Conservation (phyloP, 2,797 vertebrate species). For the Rachycentron canadum region DNA sequence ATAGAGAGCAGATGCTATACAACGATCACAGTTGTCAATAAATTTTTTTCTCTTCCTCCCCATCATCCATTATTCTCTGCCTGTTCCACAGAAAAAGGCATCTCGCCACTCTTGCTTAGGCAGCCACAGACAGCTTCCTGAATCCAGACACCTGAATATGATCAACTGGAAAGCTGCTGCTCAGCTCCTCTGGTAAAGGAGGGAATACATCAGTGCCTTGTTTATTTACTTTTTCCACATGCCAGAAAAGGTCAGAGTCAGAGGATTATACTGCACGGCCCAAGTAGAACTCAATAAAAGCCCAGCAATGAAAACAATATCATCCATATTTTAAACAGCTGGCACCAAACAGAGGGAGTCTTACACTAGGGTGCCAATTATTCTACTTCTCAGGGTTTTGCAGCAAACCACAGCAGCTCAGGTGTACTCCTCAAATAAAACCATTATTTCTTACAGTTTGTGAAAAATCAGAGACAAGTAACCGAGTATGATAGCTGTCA, state of each 20-base stretch:
- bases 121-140: constrained; percentile 64
- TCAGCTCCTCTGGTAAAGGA: constrained; percentile 70
- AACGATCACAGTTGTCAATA: constrained; percentile 74
- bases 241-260: constrained; percentile 86
- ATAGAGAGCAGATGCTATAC: constrained; percentile 58
- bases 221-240: constrained; percentile 85
- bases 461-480: constrained; percentile 46
- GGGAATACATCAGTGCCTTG: constrained; percentile 82
- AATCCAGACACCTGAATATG: constrained; percentile 76
- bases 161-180: constrained; percentile 73
- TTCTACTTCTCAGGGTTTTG: constrained; percentile 81
- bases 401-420: constrained; percentile 72
- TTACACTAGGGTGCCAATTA: constrained; percentile 87
- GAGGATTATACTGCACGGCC: constrained; percentile 79
- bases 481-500: constrained; percentile 34
- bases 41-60: constrained; percentile 51
- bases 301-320: constrained; percentile 85
- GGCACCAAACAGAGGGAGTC: constrained; percentile 81
- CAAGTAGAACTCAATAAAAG: constrained; percentile 85
- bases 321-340: constrained; percentile 90
- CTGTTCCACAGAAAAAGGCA: constrained; percentile 41
- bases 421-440: constrained; percentile 73
- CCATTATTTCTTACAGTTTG: constrained; percentile 51
- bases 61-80: constrained; percentile 63
- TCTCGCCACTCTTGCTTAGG: constrained; percentile 57